Base-by-base conservation (phyloP, 2,797 vertebrate species). In the Manis crassicaudata region DNA sequence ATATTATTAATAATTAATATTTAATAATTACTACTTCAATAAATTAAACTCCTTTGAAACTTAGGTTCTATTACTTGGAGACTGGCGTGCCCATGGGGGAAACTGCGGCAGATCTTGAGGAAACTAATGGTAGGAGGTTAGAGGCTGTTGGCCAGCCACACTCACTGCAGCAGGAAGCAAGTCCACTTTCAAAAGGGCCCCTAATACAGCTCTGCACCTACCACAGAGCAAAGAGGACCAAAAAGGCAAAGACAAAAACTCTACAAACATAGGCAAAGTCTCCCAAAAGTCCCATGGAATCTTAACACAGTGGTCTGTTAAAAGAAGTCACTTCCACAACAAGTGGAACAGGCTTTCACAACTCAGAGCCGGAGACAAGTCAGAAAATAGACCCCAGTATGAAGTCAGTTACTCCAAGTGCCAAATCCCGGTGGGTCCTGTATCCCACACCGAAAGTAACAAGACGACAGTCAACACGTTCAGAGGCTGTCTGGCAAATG, bases 401-500 rank as follows among this genome's bases (percentile, higher is more conserved):
- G 37, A 58, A 80, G 46, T 35, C 29, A 32, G 20, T n/a, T 7
- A 60, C 20, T 37, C 29, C 52, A 75, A 72, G 7, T 50, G 11
- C 27, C n/a, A 4, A 1, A 18, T 18, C 35, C 18, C 3, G 0
- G 3, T 25, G 6, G 32, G 29, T 56, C n/a, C 25, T 35, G 10
- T 2, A 1, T 16, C 27, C 40, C 54, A 67, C 23, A 11, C 18
- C 27, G 2, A 46, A 35, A 56, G 37, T 23, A 86, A 23, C 32
- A 60, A 52, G 72, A 11, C 2, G 2, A 6, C 21, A 40, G 3
- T 1, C 5, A 65, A 5, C 62, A 23, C 20, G 0, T 56, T 68
- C 67, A 52, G 21, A 62, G 52, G 0, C 43, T 90, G 29, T 63
- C 11, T 25, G 54, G 35, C 32, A 62, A 37, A 27, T 7, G 60